These are phyloP conservation scores for Apotomis turbidana DNA, from an alignment of 2,888 invertebrate species.

Conservation along the genomic window DNA sequence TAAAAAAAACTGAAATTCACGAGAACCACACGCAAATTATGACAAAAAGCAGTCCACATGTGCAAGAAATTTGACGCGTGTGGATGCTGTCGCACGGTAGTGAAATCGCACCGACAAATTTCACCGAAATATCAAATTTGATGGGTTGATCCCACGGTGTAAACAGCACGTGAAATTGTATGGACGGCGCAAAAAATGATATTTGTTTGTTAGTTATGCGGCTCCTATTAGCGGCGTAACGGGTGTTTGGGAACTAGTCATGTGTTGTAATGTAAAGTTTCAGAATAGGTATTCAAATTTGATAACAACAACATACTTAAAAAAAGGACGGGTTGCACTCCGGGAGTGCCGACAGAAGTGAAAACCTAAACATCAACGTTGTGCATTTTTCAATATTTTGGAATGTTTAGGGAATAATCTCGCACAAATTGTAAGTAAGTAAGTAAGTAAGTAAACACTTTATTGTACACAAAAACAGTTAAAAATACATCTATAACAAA, in stretches of 20 bases:
- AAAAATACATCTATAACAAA: too few relatives aligned
- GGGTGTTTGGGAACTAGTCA: conserved; percentile 31
- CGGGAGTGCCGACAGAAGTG: too few relatives aligned
- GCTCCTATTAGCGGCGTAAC: conserved; percentile 43
- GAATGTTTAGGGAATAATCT: too few relatives aligned
- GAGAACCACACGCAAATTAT: conserved; percentile 62
- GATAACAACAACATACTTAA: too few relatives aligned
- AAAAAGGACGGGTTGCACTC: too few relatives aligned
- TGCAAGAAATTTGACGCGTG: conserved; percentile 65
- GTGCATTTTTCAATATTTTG: too few relatives aligned
- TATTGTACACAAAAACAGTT: too few relatives aligned
- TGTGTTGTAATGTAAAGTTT: neutral
- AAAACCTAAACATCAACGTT: too few relatives aligned
- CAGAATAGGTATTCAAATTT: neutral
- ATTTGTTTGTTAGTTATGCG: conserved; percentile 45
- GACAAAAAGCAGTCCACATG: conserved; percentile 63
- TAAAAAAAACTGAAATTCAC: conserved; percentile 52
- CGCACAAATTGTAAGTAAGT: too few relatives aligned
- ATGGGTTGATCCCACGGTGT: conserved; percentile 57
- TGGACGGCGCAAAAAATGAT: conserved; percentile 47
- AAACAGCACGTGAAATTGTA: conserved; percentile 72
- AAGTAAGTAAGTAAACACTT: too few relatives aligned
- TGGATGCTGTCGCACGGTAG: conserved; percentile 65
- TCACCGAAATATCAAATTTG: conserved; percentile 68
- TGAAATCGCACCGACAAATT: conserved; percentile 59